Evolutionary conservation across 2,888 invertebrate species (phyloP).

Genomic region (Liopterus haemorrhoidalis): DNA sequence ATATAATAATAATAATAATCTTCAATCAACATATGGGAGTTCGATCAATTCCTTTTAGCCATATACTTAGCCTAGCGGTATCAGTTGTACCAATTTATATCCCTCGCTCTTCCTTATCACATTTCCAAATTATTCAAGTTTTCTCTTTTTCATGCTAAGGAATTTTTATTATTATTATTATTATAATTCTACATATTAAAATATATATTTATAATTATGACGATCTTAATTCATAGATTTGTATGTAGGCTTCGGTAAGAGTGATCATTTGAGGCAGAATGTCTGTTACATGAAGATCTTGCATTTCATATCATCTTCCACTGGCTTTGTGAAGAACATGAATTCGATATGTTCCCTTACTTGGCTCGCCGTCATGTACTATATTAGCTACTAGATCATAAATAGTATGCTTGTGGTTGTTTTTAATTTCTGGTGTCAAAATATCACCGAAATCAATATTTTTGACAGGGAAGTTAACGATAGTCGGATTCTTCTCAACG

Average conservation of each 20-base stretch:
- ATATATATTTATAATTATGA: too few species aligned
- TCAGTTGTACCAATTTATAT: too few species aligned
- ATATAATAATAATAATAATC: too few species aligned
- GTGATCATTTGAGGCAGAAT: constrained; percentile 99
- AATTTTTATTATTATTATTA: too few species aligned
- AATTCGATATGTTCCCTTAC: constrained; percentile 89
- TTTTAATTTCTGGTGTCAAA: constrained; percentile 76
- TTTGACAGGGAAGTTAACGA: constrained; percentile 98
- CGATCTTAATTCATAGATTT: constrained; percentile 61
- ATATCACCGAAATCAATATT: constrained; percentile 97
- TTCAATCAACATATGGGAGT: too few species aligned
- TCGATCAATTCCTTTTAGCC: too few species aligned
- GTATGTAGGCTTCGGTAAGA: constrained; percentile 97
- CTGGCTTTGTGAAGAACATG: constrained; percentile 87
- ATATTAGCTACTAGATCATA: constrained; percentile 99
- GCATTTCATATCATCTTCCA: constrained; percentile 78
- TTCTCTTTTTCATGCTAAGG: too few species aligned
- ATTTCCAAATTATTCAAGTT: too few species aligned
- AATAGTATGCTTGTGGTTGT: constrained; percentile 71
- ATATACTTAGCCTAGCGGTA: too few species aligned
- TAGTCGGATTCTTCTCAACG: constrained; percentile 98
- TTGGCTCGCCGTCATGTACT: constrained; percentile 96
- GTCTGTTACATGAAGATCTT: constrained; percentile 96
- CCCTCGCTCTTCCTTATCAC: too few species aligned
- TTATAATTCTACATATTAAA: too few species aligned